These are phyloP conservation scores for Rhogogaster chlorosoma DNA, from an alignment of 2,888 invertebrate species.

Conservation along the genomic window DNA sequence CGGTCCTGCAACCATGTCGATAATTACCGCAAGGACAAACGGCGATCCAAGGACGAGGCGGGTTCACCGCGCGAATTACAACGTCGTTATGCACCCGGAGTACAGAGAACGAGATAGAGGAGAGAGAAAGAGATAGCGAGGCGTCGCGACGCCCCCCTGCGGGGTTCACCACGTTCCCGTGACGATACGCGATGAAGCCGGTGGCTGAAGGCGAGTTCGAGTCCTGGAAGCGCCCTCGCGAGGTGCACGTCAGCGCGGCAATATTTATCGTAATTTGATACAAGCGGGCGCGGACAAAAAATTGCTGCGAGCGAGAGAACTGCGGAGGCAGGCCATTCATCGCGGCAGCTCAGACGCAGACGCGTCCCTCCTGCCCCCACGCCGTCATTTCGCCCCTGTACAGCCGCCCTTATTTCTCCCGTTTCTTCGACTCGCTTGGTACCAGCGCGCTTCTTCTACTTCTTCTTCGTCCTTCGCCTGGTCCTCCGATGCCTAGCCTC, in stretches of 20 bases:
- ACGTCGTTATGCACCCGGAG: conserved; percentile 18
- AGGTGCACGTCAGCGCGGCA: conserved; percentile 69
- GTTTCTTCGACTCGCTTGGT: conserved; percentile 49
- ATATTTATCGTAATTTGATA: conserved; percentile 76
- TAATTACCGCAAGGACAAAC: conserved; percentile 17
- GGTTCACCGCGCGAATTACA: conserved; percentile 18
- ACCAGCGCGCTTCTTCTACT: background rate
- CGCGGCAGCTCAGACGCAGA: conserved; percentile 74
- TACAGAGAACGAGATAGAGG: conserved; percentile 49
- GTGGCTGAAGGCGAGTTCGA: conserved; percentile 65
- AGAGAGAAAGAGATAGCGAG: conserved; percentile 48
- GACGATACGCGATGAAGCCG: conserved; percentile 60
- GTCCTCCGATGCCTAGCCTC: conserved; percentile 60
- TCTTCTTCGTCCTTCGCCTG: conserved; percentile 59
- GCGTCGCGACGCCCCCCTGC: conserved; percentile 44
- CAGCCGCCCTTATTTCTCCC: conserved; percentile 54
- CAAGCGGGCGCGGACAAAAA: conserved; percentile 72
- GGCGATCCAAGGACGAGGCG: background rate
- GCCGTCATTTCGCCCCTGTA: conserved; percentile 57
- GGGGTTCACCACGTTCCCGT: conserved; percentile 16
- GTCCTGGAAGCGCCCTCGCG: conserved; percentile 61
- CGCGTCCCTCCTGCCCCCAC: conserved; percentile 66
- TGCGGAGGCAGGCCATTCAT: conserved; percentile 71
- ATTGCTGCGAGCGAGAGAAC: conserved; percentile 64
- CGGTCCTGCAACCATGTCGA: background rate